These are phyloP conservation scores for Cheumatopsyche charites DNA, from an alignment of 1,140 invertebrate species.

Conservation along the genomic window DNA sequence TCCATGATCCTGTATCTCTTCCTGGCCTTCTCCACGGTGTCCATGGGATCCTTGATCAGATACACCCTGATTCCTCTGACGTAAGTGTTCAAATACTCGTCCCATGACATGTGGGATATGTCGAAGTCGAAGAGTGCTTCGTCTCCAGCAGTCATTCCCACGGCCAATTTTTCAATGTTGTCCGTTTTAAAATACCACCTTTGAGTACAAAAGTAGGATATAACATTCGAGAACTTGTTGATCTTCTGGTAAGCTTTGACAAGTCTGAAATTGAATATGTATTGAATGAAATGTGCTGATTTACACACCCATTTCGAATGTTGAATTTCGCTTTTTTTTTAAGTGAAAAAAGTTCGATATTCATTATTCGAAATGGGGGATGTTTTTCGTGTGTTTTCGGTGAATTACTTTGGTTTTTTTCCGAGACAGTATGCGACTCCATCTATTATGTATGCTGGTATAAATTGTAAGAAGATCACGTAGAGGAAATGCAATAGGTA, in stretches of 20 bases:
- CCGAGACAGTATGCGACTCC: constrained; percentile 61
- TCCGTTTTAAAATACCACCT: constrained; percentile 75
- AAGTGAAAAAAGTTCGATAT: not conserved
- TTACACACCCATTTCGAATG: not conserved
- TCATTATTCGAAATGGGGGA: no score
- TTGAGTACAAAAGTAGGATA: constrained; percentile 73
- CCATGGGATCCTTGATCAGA: constrained; percentile 66
- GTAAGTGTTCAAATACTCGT: constrained; percentile 64
- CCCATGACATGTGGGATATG: constrained; percentile 65
- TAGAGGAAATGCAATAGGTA: constrained; percentile 59
- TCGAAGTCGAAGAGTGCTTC: constrained; percentile 66
- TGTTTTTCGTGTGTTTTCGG: constrained; percentile 16
- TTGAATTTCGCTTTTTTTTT: constrained; percentile 3
- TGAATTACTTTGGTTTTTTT: constrained; percentile 67
- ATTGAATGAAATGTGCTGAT: no score
- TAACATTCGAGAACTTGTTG: constrained; percentile 69
- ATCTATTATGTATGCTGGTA: constrained; percentile 68
- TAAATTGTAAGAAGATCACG: constrained; percentile 63
- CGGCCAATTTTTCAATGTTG: constrained; percentile 63
- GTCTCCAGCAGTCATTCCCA: constrained; percentile 62
- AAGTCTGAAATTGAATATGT: constrained; percentile 62
- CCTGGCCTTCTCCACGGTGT: constrained; percentile 54
- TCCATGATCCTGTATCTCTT: constrained; percentile 44
- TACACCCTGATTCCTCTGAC: constrained; percentile 65
- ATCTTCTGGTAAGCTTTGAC: constrained; percentile 76